Conservation (phyloP, 2,888 invertebrate species). For the Lasiommata megera region DNA sequence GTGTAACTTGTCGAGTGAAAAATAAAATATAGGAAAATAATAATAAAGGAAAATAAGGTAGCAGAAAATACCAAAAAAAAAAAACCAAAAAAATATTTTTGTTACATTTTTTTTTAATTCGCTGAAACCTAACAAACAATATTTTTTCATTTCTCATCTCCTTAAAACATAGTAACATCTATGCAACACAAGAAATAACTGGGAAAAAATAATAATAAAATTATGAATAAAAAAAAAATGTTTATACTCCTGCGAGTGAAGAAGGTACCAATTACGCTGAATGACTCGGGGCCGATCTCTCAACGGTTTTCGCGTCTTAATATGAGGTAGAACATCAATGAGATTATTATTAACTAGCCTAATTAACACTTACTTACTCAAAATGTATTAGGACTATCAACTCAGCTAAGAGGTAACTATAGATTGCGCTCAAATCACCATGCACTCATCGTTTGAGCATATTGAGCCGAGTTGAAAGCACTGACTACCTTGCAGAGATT, state of each 20-base stretch:
- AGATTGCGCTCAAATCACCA: slow-evolving; percentile 26
- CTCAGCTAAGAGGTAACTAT: slow-evolving; percentile 47
- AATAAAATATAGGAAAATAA: slow-evolving; percentile 41
- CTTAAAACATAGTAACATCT: slow-evolving; percentile 83
- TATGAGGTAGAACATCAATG: slow-evolving; percentile 73
- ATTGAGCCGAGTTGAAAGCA: slow-evolving; percentile 58
- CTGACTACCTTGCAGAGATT: slow-evolving; percentile 78
- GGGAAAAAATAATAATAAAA: slow-evolving; percentile 73
- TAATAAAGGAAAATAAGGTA: slow-evolving; percentile 45
- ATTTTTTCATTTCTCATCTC: slow-evolving; percentile 73
- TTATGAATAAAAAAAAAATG: slow-evolving; percentile 59
- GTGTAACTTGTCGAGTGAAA: slow-evolving; percentile 75
- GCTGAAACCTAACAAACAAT: slow-evolving; percentile 83
- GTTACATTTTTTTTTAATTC: slow-evolving; percentile 80
- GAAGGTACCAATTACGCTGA: slow-evolving; percentile 75
- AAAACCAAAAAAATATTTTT: slow-evolving; percentile 71
- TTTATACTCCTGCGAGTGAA: slow-evolving; percentile 80
- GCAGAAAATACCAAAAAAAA: slow-evolving; percentile 66
- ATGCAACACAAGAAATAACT: slow-evolving; percentile 81
- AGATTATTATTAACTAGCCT: slow-evolving; percentile 74
- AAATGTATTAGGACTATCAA: slow-evolving; percentile 53
- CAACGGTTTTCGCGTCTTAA: slow-evolving; percentile 47
- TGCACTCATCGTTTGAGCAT: slow-evolving; percentile 50
- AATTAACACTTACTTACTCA: slow-evolving; percentile 75
- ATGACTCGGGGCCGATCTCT: slow-evolving; percentile 64